Conservation (phyloP, 2,113 vertebrate species). For the Heptranchias perlo region DNA sequence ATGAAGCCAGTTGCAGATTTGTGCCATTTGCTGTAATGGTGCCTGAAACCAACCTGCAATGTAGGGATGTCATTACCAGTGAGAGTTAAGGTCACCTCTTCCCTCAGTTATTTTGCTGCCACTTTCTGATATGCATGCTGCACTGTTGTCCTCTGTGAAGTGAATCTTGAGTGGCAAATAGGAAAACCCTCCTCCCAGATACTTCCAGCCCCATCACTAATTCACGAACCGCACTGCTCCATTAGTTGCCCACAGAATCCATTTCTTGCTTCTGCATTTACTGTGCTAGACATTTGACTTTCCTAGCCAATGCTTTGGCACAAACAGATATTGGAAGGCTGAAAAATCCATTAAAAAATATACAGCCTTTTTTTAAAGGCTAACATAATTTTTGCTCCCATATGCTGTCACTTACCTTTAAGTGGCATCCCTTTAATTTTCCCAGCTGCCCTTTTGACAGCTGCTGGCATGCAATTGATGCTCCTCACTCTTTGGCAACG, state of each 20-base stretch:
- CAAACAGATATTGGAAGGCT: background rate
- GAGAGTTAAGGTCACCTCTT: background rate
- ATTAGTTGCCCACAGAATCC: background rate
- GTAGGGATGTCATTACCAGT: no score
- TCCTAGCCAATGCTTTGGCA: background rate
- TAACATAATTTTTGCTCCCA: background rate
- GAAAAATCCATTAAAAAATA: background rate
- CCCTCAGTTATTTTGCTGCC: background rate
- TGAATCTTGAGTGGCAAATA: background rate
- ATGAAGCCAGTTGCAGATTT: background rate
- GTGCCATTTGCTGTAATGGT: background rate
- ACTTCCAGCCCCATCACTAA: background rate
- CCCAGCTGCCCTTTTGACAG: conserved; percentile 7
- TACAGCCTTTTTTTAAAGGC: background rate
- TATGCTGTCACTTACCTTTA: background rate
- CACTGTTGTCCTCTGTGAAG: background rate
- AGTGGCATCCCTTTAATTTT: background rate
- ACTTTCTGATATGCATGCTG: background rate
- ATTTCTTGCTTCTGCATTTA: background rate
- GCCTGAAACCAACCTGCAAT: background rate
- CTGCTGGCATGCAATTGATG: background rate
- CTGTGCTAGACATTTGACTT: background rate
- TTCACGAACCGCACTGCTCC: background rate
- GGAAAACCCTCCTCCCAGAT: background rate
- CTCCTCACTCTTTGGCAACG: background rate